These are phyloP conservation scores for Onychostoma macrolepis DNA, from an alignment of 2,113 vertebrate species.

Conservation along the genomic window DNA sequence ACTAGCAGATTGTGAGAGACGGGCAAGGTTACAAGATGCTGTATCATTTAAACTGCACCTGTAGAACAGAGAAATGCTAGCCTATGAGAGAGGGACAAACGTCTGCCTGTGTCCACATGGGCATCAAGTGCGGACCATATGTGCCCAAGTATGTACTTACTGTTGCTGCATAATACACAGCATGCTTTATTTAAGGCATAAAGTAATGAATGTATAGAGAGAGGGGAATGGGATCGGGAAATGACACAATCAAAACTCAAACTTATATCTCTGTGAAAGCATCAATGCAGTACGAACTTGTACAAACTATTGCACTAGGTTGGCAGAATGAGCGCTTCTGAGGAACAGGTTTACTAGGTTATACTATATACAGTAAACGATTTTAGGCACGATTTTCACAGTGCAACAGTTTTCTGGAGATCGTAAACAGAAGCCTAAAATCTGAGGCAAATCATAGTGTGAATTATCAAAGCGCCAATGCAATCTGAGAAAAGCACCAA, in stretches of 20 bases:
- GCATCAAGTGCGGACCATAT: background rate
- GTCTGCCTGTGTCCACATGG: background rate
- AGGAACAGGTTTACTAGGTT: background rate
- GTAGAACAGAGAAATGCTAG: slow-evolving; percentile 8
- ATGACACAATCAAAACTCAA: background rate
- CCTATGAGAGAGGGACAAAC: background rate
- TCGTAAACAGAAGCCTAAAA: no score
- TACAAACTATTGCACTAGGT: background rate
- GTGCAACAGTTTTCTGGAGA: no score
- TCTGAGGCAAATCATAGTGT: no score
- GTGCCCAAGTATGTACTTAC: background rate
- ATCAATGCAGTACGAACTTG: background rate
- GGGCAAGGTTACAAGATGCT: slow-evolving; percentile 21
- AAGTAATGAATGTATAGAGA: background rate
- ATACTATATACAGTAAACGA: no score
- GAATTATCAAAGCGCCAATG: no score
- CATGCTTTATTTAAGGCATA: background rate
- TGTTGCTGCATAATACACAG: background rate
- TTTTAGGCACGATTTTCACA: no score
- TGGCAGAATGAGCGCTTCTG: background rate
- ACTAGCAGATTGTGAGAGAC: slow-evolving; percentile 19
- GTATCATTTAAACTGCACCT: slow-evolving; percentile 47
- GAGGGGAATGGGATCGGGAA: background rate
- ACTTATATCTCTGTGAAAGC: background rate
- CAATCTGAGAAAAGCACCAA: no score